Evolutionary conservation across 1,140 invertebrate species (phyloP), one percentile per base, ranked within the genome.

Genomic region (Neodiprion virginianus): DNA sequence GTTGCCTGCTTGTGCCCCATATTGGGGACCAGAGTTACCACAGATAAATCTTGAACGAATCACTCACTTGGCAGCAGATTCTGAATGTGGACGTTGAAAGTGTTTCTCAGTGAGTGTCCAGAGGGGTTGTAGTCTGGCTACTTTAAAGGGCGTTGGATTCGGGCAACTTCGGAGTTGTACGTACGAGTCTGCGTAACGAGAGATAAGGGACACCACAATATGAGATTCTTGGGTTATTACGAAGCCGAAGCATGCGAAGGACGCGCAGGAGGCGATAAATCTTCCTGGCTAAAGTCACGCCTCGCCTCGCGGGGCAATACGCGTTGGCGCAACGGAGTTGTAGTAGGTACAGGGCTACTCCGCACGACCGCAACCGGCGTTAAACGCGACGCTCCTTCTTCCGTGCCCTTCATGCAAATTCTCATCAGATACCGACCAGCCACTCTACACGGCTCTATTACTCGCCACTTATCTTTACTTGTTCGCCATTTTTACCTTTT

Each of bases 401-500:
- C 3, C 67, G 40, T 28, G 53, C n/a, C 73, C 48, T 76, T 77
- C 67, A 80, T 77, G 77, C 77, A 76, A 83, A 82, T 81, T 77
- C 72, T 67, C 76, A 83, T 83, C 82, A 75, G 81, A 83, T 83
- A 82, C 48, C 17, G 11, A 21, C 65, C 49, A 71, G 48, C 48
- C 71, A 61, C 72, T 10, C 69, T 77, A 68, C 74, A 79, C 77
- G 69, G 73, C 78, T 83, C 81, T 82, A 83, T 82, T 82, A 82
- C 79, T 76, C 48, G 48, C 48, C 69, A 67, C 72, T 72, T 80
- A 82, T 81, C 77, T 80, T 23, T 61, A 61, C 53, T 61, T 61
- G 53, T 61, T 61, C 40, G 10, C 11, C 9, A 53, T 48, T 67
- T 75, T 74, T 66, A 49, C 66, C 23, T 74, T 53, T 74, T 71